Evolutionary conservation across 2,797 vertebrate species (phyloP).

Genomic region (Moxostoma hubbsi): DNA sequence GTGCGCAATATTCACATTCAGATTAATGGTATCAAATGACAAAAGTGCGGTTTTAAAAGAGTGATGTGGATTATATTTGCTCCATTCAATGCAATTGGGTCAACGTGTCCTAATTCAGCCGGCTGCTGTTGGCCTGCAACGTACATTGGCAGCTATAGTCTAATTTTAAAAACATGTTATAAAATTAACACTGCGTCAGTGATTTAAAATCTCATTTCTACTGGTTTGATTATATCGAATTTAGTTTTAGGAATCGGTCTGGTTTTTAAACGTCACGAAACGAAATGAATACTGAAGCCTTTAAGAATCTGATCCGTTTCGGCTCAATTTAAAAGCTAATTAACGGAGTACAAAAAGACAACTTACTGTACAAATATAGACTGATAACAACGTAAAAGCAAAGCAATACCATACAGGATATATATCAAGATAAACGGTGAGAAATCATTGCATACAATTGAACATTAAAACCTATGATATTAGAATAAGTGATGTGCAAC

Average conservation of each 20-base stretch:
- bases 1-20: conserved; percentile 23
- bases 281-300: conserved; percentile 18
- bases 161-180: background rate
- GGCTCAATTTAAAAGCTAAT: conserved; percentile 30
- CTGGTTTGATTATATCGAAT: background rate
- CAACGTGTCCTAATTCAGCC: background rate
- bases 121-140: background rate
- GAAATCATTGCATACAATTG: conserved; percentile 16
- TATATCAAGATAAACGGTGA: conserved; percentile 2
- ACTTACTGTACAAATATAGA: conserved; percentile 38
- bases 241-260: background rate
- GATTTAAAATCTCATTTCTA: conserved; percentile 11
- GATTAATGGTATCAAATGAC: conserved; percentile 8
- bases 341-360: conserved; percentile 29
- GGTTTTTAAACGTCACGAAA: background rate
- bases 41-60: conserved; percentile 2
- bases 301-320: background rate
- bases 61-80: background rate
- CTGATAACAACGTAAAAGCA: background rate
- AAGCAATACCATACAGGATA: background rate
- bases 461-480: conserved; percentile 44
- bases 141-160: background rate
- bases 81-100: background rate
- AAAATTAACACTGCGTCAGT: background rate
- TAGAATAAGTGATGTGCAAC: conserved; percentile 18